Conservation (phyloP, 2,888 invertebrate genomes). For the Brenthis daphne region DNA sequence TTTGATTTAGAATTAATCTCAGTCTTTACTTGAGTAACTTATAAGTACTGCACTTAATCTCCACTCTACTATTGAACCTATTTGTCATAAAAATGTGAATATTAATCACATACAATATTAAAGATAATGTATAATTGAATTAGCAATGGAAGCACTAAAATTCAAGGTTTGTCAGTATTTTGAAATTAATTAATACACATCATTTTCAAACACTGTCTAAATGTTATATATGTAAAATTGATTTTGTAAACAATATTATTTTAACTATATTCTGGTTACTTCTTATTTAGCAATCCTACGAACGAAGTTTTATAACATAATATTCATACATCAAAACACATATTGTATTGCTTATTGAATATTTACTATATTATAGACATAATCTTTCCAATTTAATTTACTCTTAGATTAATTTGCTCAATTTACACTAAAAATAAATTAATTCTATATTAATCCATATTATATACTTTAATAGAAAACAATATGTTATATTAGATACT, state of each 20-base stretch:
- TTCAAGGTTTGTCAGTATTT: constrained; percentile 2
- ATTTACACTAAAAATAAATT: constrained; percentile 40
- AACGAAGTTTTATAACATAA: constrained; percentile 10
- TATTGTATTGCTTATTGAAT: constrained; percentile 26
- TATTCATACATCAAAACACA: constrained; percentile 10
- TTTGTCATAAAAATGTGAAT: constrained; percentile 15
- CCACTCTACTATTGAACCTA: constrained; percentile 13
- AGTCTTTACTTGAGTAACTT: constrained; percentile 30
- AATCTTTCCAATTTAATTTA: constrained; percentile 16
- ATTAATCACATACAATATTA: constrained; percentile 14
- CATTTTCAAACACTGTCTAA: constrained; percentile 2
- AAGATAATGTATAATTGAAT: constrained; percentile 8
- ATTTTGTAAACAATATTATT: constrained; percentile 1
- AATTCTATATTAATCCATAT: constrained; percentile 34
- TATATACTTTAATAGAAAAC: constrained; percentile 39
- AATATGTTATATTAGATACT: constrained; percentile 39
- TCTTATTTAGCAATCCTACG: not conserved
- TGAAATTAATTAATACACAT: not conserved
- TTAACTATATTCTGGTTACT: not conserved
- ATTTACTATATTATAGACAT: constrained; percentile 20
- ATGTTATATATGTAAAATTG: not conserved
- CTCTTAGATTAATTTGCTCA: constrained; percentile 33
- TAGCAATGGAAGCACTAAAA: constrained; percentile 28
- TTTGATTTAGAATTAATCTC: constrained; percentile 28
- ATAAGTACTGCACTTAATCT: constrained; percentile 19